Evolutionary conservation across 2,113 vertebrate genomes (phyloP).

Genomic region (Rhinoptilus africanus): DNA sequence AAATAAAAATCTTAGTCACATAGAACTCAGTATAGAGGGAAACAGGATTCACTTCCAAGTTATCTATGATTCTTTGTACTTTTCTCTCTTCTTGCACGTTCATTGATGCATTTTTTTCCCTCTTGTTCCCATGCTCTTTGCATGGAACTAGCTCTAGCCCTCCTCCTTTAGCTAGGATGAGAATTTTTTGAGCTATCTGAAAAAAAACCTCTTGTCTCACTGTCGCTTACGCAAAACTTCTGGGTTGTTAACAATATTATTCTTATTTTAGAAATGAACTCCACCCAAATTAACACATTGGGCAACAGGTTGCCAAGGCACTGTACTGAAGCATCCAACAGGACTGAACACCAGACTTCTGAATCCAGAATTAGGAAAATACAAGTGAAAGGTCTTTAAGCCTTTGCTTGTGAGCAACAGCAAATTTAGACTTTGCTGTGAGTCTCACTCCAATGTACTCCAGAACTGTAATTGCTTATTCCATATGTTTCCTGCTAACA

Average conservation of each 20-base stretch:
- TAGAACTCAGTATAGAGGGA: rapidly evolving
- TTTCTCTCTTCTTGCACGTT: background rate
- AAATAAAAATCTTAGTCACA: too few relatives aligned
- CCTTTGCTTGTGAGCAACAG: background rate
- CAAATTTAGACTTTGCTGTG: background rate
- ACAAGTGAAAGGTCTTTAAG: background rate
- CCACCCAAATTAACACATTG: rapidly evolving
- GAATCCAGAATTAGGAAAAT: background rate
- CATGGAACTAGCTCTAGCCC: background rate
- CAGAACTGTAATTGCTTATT: background rate
- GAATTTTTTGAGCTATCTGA: background rate
- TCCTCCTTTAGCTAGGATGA: background rate
- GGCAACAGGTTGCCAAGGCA: background rate
- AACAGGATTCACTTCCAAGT: background rate
- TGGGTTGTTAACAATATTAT: background rate
- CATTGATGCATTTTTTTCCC: rapidly evolving
- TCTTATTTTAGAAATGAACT: background rate
- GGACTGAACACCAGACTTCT: background rate
- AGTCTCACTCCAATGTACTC: background rate
- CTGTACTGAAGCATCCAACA: background rate
- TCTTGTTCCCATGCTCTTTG: background rate
- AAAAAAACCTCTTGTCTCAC: background rate
- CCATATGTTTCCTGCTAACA: background rate
- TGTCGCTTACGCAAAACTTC: background rate
- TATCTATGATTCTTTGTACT: background rate